Base-by-base conservation (phyloP, 2,797 vertebrate genomes). In the Bradypodion pumilum region DNA sequence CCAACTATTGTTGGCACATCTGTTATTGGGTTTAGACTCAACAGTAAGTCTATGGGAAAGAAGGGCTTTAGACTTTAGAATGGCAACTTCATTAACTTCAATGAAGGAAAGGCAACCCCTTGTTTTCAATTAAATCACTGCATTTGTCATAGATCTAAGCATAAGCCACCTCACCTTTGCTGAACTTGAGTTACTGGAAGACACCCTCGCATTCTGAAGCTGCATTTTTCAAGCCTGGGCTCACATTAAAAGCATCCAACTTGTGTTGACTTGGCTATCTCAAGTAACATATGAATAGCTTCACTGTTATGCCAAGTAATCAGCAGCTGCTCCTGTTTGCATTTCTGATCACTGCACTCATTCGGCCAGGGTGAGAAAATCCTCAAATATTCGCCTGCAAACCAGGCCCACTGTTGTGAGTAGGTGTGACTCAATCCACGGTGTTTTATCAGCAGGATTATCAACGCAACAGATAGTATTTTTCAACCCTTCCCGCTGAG, bases 241-340 rank as follows among this genome's bases (percentile, higher is more conserved):
- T 15, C 74, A 91, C 88, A 84, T 66, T 89, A 77, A 7, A 90
- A 92, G 84, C 88, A 87, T 59, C 83, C 52, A 75, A 78, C 91
- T 91, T 89, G 87, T 83, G 70, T 52, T 85, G 90, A 85, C 93
- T 89, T 88, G 94, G 94, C 87, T 56, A 37, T 80, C 85, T 81
- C 88, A 68, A 84, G 92, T 91, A 65, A 85, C 92, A 93, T 68
- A 89, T 91, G 86, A 79, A 81, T 84, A 84, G 78, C 84, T 83
- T 87, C 0, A 0, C 89, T 90, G 91, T 91, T 89, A 89, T 93
- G 88, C 90, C 89, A 81, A 86, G 87, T 88, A 85, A 89, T 16
- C 83, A 46, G 69, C 95, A 95, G 94, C 94, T 95, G 95, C 56
- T 88, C 76, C 89, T 16, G 46, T 87, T 92, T 88, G 86, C 77